Base-by-base conservation (phyloP, 1,140 invertebrate species). In the Coelopa frigida region DNA sequence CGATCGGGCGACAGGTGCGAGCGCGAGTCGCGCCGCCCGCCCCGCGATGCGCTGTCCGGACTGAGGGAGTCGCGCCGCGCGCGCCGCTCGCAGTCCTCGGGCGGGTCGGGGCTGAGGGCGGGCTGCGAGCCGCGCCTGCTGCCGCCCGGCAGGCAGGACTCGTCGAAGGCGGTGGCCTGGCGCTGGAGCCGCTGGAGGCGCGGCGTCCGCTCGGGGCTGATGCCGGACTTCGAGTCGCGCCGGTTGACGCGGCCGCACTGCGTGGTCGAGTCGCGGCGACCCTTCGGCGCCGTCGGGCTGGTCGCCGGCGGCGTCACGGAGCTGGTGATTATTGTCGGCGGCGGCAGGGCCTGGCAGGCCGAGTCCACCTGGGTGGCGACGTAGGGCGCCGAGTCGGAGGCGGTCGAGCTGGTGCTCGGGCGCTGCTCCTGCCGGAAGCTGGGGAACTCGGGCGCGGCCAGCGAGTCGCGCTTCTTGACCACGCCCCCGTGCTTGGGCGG, bases 141-240 rank as follows among this genome's bases (percentile, higher is more conserved):
- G 22, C 80, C 78, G 15, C 84, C 82, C 22, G 84, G 84, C 44
- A 85, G 71, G 36, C 71, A 78, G 42, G 81, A 83, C 68, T 93
- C 89, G 68, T 93, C 89, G 65, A 89, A 88, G 32, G 89, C 85
- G 5, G 89, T 90, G 8, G 86, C 85, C 72, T 93, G 89, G 31
- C 89, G 74, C 55, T 85, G 84, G 36, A 92, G 71, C 39, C 87
- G 75, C 40, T 84, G 80, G 32, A 82, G 69, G 58, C 85, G 81
- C 2, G 79, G 74, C 18, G 78, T 75, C 7, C 80, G 73, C 66
- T 87, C 83, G 23, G 79, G 79, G 58, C 78, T 81, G 35, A 78
- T 75, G 26, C 62, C 62, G n/a, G 77, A 74, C 45, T 82, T 72
- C 10, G 83, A 85, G 65, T 85, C 82, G 47, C 83, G 70, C 35